phyloP scores from a whole-genome alignment of 2,888 invertebrate genomes.

The Digitonthophagus gazella region DNA sequence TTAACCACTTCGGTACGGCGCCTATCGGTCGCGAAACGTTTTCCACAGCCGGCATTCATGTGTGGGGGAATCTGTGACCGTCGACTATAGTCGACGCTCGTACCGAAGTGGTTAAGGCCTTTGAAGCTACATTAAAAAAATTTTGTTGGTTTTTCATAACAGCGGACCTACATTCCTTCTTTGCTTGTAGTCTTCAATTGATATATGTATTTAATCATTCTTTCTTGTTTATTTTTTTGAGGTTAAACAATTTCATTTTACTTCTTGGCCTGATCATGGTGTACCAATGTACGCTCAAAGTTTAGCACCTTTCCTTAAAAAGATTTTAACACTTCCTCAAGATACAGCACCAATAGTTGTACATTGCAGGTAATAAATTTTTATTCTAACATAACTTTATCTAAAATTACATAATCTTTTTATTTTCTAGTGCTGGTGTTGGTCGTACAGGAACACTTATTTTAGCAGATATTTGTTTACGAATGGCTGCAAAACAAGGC shows the following conservation, averaged over 20 bases:
- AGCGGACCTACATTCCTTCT: no score
- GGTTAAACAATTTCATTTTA: slow-evolving; percentile 54
- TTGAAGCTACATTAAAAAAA: no score
- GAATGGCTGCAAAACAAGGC: slow-evolving; percentile 51
- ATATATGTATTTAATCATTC: neutral
- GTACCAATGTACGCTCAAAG: slow-evolving; percentile 46
- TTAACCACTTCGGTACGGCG: no score
- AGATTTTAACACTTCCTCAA: slow-evolving; percentile 43
- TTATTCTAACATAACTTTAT: neutral
- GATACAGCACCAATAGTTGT: slow-evolving; percentile 49
- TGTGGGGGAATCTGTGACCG: no score
- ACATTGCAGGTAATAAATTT: slow-evolving; percentile 54
- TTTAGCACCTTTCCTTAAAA: slow-evolving; percentile 34
- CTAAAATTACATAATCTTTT: neutral
- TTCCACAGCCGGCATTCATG: no score
- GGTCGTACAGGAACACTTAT: slow-evolving; percentile 63
- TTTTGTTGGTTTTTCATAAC: no score
- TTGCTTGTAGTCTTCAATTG: no score
- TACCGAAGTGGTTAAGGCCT: no score
- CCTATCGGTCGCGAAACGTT: no score
- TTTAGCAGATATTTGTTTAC: slow-evolving; percentile 57
- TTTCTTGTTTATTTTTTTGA: slow-evolving; percentile 32
- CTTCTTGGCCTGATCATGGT: slow-evolving; percentile 56
- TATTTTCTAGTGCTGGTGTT: slow-evolving; percentile 58
- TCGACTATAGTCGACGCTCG: no score